A percentile compares a stretch with the other conserved stretches of the same genome.
Conservation (phyloP, 2,888 invertebrate genomes). For the Epistrophe eligans region DNA sequence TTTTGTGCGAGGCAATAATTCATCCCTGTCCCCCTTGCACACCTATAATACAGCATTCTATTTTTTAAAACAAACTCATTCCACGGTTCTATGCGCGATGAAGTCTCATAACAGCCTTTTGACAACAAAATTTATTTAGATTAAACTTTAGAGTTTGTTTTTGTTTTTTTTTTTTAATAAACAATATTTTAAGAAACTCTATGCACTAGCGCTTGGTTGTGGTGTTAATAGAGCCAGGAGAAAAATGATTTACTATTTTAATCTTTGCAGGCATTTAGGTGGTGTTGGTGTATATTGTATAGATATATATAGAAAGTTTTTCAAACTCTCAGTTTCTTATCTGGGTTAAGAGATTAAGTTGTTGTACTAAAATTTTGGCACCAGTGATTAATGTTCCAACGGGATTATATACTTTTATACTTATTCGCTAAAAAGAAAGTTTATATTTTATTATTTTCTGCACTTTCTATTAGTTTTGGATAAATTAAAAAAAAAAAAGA, state of each 20-base stretch:
- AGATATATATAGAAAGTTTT: constrained; percentile 44
- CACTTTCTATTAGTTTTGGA: constrained; percentile 49
- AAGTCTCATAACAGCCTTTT: constrained; percentile 62
- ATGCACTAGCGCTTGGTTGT: constrained; percentile 40
- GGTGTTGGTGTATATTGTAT: constrained; percentile 8
- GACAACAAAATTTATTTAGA: constrained; percentile 74
- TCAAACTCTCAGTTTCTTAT: constrained; percentile 73
- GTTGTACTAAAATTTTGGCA: constrained; percentile 74
- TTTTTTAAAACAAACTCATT: constrained; percentile 18
- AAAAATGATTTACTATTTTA: constrained; percentile 74
- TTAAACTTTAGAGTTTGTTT: constrained; percentile 71
- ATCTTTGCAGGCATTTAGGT: constrained; percentile 70
- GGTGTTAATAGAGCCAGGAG: constrained; percentile 69
- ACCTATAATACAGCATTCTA: neutral
- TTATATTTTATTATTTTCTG: constrained; percentile 59
- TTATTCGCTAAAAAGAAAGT: constrained; percentile 39
- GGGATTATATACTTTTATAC: constrained; percentile 59
- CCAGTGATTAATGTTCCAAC: constrained; percentile 67
- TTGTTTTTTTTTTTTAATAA: constrained; percentile 5
- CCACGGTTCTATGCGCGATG: constrained; percentile 13
- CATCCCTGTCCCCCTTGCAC: neutral
- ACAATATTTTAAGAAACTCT: constrained; percentile 38
- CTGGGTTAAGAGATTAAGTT: constrained; percentile 74
- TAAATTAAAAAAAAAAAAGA: constrained; percentile 41
- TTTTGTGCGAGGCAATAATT: neutral